These are phyloP conservation scores for Sphenodon punctatus DNA, from an alignment of 2,797 vertebrate species.

Conservation along the genomic window DNA sequence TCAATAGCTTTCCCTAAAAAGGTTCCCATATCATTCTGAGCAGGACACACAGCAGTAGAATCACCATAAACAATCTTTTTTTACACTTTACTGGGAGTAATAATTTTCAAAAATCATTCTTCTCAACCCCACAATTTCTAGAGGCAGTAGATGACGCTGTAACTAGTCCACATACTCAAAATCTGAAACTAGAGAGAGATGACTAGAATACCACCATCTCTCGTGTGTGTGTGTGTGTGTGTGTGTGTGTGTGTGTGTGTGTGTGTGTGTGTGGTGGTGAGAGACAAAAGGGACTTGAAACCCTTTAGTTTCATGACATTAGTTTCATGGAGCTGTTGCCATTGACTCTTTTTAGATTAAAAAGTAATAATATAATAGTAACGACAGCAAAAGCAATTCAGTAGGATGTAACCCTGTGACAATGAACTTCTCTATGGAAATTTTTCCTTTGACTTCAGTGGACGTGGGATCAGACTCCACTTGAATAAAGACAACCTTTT, in stretches of 20 bases:
- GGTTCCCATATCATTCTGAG: too few species aligned
- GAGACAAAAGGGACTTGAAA: too few species aligned
- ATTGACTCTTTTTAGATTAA: neutral
- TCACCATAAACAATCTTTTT: neutral
- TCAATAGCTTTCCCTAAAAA: too few species aligned
- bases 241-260: too few species aligned
- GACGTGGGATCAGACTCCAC: neutral
- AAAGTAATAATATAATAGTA: neutral
- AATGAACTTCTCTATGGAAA: neutral
- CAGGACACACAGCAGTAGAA: neutral
- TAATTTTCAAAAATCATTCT: neutral
- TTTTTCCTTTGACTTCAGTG: neutral
- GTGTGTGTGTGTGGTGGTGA: too few species aligned
- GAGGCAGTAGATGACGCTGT: neutral
- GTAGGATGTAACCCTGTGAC: neutral
- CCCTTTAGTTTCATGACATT: too few species aligned
- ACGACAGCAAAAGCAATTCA: too few species aligned
- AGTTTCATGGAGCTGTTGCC: accelerated
- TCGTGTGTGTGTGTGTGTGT: too few species aligned
- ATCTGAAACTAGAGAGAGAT: neutral
- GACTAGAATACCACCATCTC: too few species aligned
- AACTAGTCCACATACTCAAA: neutral
- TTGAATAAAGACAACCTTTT: neutral
- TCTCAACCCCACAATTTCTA: neutral
- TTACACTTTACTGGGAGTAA: neutral